Conservation (phyloP, 2,888 invertebrate genomes). For the Ornithoptera alexandrae region DNA sequence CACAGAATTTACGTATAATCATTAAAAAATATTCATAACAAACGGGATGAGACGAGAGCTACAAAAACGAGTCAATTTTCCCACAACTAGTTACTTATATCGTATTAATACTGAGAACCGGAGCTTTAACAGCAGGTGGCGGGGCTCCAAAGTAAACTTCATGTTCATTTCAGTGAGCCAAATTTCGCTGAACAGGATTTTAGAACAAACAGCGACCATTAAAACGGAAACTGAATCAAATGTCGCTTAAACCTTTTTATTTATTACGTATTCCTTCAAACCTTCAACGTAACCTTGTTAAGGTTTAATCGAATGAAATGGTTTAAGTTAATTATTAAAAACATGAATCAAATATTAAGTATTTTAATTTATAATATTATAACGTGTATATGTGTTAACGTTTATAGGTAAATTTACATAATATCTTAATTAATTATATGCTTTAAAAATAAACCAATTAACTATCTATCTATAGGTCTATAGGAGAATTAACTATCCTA, state of each 20-base stretch:
- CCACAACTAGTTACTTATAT: conserved; percentile 23
- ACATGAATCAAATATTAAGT: no score
- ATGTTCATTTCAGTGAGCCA: conserved; percentile 20
- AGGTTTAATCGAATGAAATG: not conserved
- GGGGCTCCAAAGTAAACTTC: conserved; percentile 29
- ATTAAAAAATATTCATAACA: no score
- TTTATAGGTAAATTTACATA: no score
- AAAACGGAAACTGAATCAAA: conserved; percentile 17
- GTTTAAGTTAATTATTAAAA: no score
- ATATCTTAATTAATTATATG: no score
- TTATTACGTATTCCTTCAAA: not conserved
- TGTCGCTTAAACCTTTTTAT: not conserved
- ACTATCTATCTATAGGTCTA: no score
- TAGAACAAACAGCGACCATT: conserved; percentile 20
- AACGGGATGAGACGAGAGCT: not conserved
- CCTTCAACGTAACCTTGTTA: not conserved
- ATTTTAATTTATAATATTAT: no score
- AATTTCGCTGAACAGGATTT: conserved; percentile 25
- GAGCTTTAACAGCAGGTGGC: conserved; percentile 29
- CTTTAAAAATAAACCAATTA: no score
- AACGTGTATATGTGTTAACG: no score
- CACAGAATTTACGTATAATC: no score
- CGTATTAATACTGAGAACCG: conserved; percentile 23
- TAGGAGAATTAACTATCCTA: no score
- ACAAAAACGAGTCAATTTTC: conserved; percentile 18